Percentiles rank a stretch among this genome's conserved stretches.
These are phyloP conservation scores for Paragorgia papillata DNA, from an alignment of 92 coral and sea anemone species.

Conservation along the genomic window DNA sequence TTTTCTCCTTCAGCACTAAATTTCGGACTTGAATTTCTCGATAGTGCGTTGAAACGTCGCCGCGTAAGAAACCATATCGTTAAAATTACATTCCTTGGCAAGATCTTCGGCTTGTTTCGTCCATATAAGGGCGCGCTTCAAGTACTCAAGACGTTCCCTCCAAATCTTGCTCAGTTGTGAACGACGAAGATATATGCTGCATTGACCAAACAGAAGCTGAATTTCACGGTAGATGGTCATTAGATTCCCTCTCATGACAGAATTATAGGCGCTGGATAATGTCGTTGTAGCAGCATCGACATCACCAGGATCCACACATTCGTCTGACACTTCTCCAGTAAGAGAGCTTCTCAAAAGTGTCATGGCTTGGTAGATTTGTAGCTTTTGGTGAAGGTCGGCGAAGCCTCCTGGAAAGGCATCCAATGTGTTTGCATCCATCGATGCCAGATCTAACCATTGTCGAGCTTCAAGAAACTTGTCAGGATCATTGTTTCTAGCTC, in stretches of 20 bases:
- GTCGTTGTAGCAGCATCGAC: background rate
- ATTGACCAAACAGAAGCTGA: conserved; percentile 6
- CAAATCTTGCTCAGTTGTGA: background rate
- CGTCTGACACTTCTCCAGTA: background rate
- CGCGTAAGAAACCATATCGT: conserved; percentile 26
- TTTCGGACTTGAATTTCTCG: no score
- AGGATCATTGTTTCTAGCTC: no score
- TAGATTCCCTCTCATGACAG: background rate
- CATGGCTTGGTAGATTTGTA: background rate
- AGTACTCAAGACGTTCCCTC: background rate
- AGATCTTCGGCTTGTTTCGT: background rate
- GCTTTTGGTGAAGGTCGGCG: background rate
- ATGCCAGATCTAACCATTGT: background rate
- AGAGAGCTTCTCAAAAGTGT: background rate
- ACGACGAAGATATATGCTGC: background rate
- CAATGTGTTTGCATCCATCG: background rate
- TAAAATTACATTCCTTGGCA: conserved; percentile 12
- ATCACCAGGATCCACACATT: conserved; percentile 7
- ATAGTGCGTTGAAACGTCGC: no score
- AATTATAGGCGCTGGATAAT: background rate
- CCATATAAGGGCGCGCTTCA: conserved; percentile 1
- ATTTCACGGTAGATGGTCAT: conserved; percentile 13
- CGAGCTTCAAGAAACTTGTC: background rate
- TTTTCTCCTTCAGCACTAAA: no score
- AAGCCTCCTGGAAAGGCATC: background rate